Evolutionary conservation across 92 coral and sea anemone genomes (phyloP), one percentile per base, ranked within the genome.

Genomic region (Paramuricea clavata): DNA sequence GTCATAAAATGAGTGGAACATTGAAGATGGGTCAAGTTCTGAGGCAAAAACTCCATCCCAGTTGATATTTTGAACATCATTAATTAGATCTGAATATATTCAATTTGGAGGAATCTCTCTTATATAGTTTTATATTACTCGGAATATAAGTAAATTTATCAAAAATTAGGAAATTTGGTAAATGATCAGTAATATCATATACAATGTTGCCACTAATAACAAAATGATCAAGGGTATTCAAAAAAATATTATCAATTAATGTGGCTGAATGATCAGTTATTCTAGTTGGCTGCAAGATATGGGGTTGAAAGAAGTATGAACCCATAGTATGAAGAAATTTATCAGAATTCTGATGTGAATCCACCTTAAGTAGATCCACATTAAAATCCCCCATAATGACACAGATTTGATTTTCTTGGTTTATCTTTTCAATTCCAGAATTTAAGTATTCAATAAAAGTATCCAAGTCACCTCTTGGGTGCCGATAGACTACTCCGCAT

Each of bases 41-140:
- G 75, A 36, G 56, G n/a, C 57, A 43, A 87, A 68, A 22, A 87
- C 25, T 56, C 33, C 30, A 43, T 30, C 21, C 93, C 91, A 87
- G 49, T 90, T 81, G 27, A 87, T 60, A 62, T 82, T 76, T 22
- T 77, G 82, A 28, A 91, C 74, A 21, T 87, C 94, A 30, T 91
- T 31, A n/a, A 57, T 39, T 39, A 39, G 10, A 4, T 39, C 10
- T 39, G 10, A 39, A 39, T 39, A 39, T 4, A 39, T n/a, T 39
- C 44, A 72, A 32, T 2, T 75, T 75, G 0, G 61, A 39, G 19
- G 0, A 75, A 41, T 75, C 81, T 75, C 81, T 75, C 81, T 75
- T 75, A 75, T 75, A 75, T 3, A 75, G 60, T 0, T 25, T 25
- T 41, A 75, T n/a, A 42, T 33, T 41, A 3, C 23, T 22, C 0